phyloP scores from a whole-genome alignment of 1,140 invertebrate species.

The Lepidurus couesii region DNA sequence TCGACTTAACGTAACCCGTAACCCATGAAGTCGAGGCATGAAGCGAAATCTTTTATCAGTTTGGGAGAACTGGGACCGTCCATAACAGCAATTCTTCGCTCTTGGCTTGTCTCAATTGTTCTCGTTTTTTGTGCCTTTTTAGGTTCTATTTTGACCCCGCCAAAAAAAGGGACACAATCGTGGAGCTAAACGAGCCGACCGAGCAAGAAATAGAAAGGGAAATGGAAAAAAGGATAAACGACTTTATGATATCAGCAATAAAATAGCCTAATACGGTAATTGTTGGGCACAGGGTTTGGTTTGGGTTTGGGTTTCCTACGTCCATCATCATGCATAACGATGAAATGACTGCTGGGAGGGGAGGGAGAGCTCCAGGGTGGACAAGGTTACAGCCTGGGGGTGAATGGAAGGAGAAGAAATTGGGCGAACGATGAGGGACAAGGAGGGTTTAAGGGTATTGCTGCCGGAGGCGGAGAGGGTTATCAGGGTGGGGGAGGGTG shows the following conservation, averaged over 20 bases:
- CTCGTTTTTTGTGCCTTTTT: neutral
- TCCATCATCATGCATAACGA: neutral
- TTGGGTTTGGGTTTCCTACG: neutral
- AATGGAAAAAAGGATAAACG: neutral
- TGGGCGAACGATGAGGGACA: no score
- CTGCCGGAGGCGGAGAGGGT: no score
- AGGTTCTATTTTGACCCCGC: neutral
- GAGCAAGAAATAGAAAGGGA: neutral
- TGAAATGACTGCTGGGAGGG: neutral
- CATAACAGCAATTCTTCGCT: neutral
- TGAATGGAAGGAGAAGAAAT: no score
- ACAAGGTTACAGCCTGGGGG: no score
- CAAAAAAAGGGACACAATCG: neutral
- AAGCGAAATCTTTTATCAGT: conserved; percentile 12
- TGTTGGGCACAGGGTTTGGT: neutral
- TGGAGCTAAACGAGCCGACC: neutral
- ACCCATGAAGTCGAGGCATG: neutral
- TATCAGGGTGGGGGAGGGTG: no score
- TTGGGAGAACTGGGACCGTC: neutral
- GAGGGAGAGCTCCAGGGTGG: no score
- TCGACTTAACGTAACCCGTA: neutral
- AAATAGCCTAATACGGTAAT: neutral
- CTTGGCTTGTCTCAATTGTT: neutral
- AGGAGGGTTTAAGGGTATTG: no score
- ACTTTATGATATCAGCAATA: conserved; percentile 14